phyloP scores from a whole-genome alignment of 2,797 vertebrate genomes.

The Silurus lanzhouensis region DNA sequence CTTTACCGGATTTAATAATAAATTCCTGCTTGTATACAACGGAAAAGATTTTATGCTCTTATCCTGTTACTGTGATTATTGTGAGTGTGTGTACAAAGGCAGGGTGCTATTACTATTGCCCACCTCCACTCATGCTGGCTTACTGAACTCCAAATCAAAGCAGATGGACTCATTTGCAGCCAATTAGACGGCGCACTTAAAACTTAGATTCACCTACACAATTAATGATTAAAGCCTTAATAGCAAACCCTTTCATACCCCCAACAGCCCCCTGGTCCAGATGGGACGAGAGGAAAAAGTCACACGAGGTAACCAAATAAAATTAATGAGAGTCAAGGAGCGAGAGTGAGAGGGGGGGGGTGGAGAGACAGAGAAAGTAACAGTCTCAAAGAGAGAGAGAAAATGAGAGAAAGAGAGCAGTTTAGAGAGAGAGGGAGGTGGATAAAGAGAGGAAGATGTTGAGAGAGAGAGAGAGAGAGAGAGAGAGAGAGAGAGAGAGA shows the following conservation, averaged over 20 bases:
- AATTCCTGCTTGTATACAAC: not conserved
- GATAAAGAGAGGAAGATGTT: no score
- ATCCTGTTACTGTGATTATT: conserved; percentile 16
- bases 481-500: no score
- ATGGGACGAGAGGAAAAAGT: conserved; percentile 49
- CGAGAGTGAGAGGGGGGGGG: not conserved
- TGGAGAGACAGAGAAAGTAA: no score
- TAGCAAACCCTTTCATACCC: conserved; percentile 49
- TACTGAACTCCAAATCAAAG: conserved; percentile 69
- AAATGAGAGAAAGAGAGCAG: no score
- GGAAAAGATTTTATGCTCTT: not conserved
- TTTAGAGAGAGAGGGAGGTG: no score
- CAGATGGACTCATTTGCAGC: conserved; percentile 79
- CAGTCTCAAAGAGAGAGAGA: no score
- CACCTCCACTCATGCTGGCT: conserved; percentile 49
- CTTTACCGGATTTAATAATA: not conserved
- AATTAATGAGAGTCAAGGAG: conserved; percentile 24
- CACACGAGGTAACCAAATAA: not conserved
- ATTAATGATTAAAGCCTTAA: conserved; percentile 62
- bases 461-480: no score
- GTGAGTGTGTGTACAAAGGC: conserved; percentile 1
- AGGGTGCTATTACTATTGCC: not conserved
- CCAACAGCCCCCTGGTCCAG: conserved; percentile 52
- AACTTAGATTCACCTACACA: conserved; percentile 67
- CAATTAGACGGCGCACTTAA: conserved; percentile 73